Conservation (phyloP, 1,140 invertebrate species). For the Potamilus streckersoni region DNA sequence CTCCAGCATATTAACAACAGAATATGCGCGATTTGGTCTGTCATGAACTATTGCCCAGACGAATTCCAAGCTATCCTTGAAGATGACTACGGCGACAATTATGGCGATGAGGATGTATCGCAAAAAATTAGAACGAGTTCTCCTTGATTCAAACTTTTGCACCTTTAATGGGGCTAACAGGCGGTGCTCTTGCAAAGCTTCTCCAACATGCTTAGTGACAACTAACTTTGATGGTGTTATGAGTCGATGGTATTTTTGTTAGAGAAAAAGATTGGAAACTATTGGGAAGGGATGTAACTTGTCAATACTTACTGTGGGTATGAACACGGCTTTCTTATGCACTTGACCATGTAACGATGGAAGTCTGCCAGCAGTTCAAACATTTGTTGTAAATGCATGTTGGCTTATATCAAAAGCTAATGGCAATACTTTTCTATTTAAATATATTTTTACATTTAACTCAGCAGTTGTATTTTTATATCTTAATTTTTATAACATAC, state of each 20-base stretch:
- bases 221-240: constrained; percentile 41
- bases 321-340: constrained; percentile 19
- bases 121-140: not conserved
- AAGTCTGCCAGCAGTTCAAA: constrained; percentile 2
- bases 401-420: too few species aligned
- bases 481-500: too few species aligned
- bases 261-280: constrained; percentile 31
- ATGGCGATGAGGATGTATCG: constrained; percentile 4
- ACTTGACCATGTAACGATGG: not conserved
- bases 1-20: constrained; percentile 1
- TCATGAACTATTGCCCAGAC: not conserved
- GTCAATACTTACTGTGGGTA: constrained; percentile 3
- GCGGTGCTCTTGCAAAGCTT: constrained; percentile 21
- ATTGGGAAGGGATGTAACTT: constrained; percentile 24
- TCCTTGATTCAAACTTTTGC: constrained; percentile 22
- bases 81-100: not conserved
- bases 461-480: too few species aligned
- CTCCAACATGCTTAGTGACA: constrained; percentile 30
- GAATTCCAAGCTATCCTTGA: not conserved
- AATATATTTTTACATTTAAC: too few species aligned
- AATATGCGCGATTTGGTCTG: not conserved
- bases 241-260: constrained; percentile 47
- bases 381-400: constrained; percentile 1
- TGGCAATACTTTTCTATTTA: too few species aligned
- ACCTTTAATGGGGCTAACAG: constrained; percentile 32